Base-by-base conservation (phyloP, 2,888 invertebrate species). In the Stictocephala bisonia region DNA sequence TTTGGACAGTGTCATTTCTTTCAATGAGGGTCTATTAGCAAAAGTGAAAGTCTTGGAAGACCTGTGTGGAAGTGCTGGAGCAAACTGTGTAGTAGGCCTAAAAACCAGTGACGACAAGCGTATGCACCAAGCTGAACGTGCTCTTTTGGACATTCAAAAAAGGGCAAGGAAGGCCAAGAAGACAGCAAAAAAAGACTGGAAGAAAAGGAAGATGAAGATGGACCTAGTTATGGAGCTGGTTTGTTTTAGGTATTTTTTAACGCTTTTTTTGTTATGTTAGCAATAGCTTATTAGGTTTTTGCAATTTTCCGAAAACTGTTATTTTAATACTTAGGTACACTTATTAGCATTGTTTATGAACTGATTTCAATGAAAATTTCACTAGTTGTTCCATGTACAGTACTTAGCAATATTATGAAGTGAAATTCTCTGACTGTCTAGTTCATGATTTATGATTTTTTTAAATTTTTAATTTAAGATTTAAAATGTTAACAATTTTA, bases 171-270 rank as follows among this genome's bases (percentile, higher is more conserved):
- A 35, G 35, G 35, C 35, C 6, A 64, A 24, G 40, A 64, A 35
- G 15, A 64, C 35, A 35, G 40, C 31, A 4, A 64, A 64, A 31
- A 60, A 60, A 29, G 35, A 20, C 29, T 35, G 60, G 20, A 29
- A 35, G 15, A 18, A 31, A 31, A 35, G 64, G 24, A 40, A 18
- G 20, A 35, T n/a, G 51, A 20, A 64, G 64, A 64, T 15, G 60
- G 22, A 29, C 60, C 60, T 29, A n/a, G 11, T 31, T 60, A 60
- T 31, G 64, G 35, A 11, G 35, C 64, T 64, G 64, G 64, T 15
- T 20, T 35, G 18, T 64, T 64, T 35, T 64, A 64, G 40, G 27
- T 20, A 3, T 29, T 15, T 58, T n/a, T 58, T 58, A 15, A 29
- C 26, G 31, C 20, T 58, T 48, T 48, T 4, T 48, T 22, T 18